Conservation (phyloP, 1,140 invertebrate genomes). For the Varroa destructor region DNA sequence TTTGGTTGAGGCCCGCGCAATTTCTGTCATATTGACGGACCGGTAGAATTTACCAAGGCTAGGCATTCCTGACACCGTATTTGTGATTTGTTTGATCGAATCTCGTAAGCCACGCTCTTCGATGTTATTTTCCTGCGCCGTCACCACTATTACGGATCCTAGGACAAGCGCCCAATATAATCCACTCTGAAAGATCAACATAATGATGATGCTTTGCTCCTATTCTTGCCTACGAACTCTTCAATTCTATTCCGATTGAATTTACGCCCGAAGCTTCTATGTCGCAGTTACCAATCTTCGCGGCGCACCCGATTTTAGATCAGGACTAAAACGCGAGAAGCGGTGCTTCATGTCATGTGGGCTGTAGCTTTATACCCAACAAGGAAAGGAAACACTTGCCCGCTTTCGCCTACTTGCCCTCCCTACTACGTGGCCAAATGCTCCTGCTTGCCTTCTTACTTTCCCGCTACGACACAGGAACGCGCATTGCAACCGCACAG, state of each 20-base stretch:
- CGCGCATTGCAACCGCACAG: no score
- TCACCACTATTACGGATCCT: background rate
- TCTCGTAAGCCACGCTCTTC: conserved; percentile 20
- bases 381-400: background rate
- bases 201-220: background rate
- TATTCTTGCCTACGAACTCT: background rate
- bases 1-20: conserved; percentile 6
- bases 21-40: conserved; percentile 18
- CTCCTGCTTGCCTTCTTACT: no score
- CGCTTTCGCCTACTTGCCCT: no score
- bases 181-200: background rate
- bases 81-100: conserved; percentile 22
- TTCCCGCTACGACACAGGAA: no score
- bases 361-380: conserved; percentile 20
- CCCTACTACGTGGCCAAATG: no score
- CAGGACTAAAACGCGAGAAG: no score
- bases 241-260: background rate
- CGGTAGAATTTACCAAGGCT: conserved; percentile 6
- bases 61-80: conserved; percentile 21
- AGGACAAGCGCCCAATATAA: background rate
- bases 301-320: no score
- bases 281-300: no score
- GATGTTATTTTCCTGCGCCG: background rate
- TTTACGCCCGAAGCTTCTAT: no score
- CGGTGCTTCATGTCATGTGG: background rate